A percentile compares a stretch with the other conserved stretches of the same genome.
Conservation (phyloP, 1,140 invertebrate species). For the Lordiphosa collinella region DNA sequence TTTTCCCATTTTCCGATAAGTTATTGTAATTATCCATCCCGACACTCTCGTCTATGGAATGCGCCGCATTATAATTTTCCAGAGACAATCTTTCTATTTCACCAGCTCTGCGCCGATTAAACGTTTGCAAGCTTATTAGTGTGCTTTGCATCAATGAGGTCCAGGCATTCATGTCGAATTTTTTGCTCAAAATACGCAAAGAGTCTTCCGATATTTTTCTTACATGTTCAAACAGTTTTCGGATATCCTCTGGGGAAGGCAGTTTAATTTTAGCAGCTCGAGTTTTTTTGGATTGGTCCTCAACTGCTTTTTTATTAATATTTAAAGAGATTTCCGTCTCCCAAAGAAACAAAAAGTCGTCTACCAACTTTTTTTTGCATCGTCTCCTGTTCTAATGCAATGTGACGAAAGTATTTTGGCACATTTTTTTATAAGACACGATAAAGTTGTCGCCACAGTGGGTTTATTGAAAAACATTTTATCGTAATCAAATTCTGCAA, state of each 20-base stretch:
- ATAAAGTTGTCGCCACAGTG: constrained; percentile 1
- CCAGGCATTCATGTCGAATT: neutral
- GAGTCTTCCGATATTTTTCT: neutral
- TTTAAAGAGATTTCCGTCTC: neutral
- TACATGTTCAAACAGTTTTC: constrained; percentile 4
- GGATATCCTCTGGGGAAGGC: neutral
- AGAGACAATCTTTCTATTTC: constrained; percentile 3
- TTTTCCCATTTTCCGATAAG: neutral
- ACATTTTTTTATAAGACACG: constrained; percentile 2
- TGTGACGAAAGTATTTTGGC: neutral
- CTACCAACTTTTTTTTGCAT: neutral
- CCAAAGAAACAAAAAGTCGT: constrained; percentile 3
- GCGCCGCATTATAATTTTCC: neutral
- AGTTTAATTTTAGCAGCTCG: neutral
- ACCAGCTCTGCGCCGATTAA: neutral
- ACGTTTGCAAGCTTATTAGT: neutral
- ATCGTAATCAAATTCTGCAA: neutral
- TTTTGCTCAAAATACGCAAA: neutral
- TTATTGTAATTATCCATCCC: neutral
- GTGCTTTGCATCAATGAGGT: neutral
- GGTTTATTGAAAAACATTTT: constrained; percentile 2
- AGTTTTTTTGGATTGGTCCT: constrained; percentile 6
- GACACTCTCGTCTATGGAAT: neutral
- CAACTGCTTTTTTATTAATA: constrained; percentile 8
- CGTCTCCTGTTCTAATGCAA: constrained; percentile 2